These are phyloP conservation scores for Steinernema hermaphroditum DNA, from an alignment of 2,888 invertebrate genomes.

Conservation along the genomic window DNA sequence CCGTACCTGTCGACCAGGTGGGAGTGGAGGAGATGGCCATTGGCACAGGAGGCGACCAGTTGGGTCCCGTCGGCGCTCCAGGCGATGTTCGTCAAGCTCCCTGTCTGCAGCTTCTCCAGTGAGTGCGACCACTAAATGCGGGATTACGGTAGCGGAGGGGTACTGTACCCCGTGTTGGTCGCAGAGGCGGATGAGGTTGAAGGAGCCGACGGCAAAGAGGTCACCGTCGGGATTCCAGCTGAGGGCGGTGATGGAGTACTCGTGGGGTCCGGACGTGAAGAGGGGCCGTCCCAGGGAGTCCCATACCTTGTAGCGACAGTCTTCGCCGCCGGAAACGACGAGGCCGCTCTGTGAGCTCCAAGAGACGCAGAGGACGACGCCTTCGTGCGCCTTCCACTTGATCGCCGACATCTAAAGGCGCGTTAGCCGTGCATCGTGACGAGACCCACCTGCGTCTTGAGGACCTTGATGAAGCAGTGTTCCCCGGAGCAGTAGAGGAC, in stretches of 20 bases:
- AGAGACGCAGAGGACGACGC: conserved; percentile 77
- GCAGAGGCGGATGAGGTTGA: conserved; percentile 86
- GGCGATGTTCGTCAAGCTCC: conserved; percentile 83
- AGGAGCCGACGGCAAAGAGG: conserved; percentile 87
- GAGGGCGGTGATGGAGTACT: conserved; percentile 86
- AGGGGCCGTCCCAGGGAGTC: conserved; percentile 85
- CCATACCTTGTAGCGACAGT: conserved; percentile 79
- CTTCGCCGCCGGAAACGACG: conserved; percentile 75
- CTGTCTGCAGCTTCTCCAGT: conserved; percentile 83
- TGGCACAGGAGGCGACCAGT: conserved; percentile 89
- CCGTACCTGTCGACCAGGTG: conserved; percentile 82
- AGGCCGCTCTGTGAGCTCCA: conserved; percentile 70
- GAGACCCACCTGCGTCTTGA: conserved; percentile 68
- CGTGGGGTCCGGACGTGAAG: conserved; percentile 81
- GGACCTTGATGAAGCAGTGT: conserved; percentile 72
- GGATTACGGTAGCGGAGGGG: neutral
- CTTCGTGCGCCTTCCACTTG: conserved; percentile 93
- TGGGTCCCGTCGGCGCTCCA: conserved; percentile 97
- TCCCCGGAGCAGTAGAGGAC: conserved; percentile 72
- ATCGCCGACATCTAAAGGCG: conserved; percentile 50
- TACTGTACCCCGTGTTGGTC: conserved; percentile 83
- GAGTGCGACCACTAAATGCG: conserved; percentile 85
- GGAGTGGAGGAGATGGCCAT: conserved; percentile 85
- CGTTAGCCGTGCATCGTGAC: conserved; percentile 64
- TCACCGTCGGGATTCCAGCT: conserved; percentile 90